Evolutionary conservation across 1,140 invertebrate genomes (phyloP), one percentile per base, ranked within the genome.

Genomic region (Cotesia vestalis): DNA sequence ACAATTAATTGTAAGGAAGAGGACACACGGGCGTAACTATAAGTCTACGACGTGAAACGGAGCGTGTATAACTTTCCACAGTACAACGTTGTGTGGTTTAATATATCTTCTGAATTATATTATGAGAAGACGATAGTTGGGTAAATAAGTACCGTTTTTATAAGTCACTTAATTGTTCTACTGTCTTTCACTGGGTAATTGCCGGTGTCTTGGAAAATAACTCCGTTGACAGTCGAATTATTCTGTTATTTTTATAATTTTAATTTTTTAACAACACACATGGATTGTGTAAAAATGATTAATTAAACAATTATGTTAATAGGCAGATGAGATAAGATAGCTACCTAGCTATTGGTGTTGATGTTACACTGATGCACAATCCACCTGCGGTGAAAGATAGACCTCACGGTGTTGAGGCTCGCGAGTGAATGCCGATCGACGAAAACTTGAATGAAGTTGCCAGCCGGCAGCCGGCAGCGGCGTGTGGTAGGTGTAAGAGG

Each of bases 381-480:
- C 35, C 62, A 72, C 63, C 63, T 72, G 62, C 34, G 6, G 6
- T 27, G 34, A 46, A 17, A 46, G 9, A 27, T 38, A 66, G 46
- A 52, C 55, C 55, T 52, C 62, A 64, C 62, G 55, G 52, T 66
- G 53, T 52, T 60, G 36, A 53, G 62, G 63, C 62, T 52, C 38
- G 55, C 70, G 70, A 72, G 63, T 61, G 55, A 72, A 72, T 72
- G 70, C 53, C 70, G 70, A 66, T 72, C 35, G n/a, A 35, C 40
- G 27, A 72, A 72, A 72, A 72, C 62, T 52, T 72, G 62, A 72
- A 72, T 72, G 70, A 72, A 72, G 53, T 64, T 17, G 40, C n/a
- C 38, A 63, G 60, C 14, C 38, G 27, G 46, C 34, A 51, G n/a
- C n/a, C 27, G 36, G 27, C 38, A 27, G 6, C 3, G 52, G 14